phyloP scores from a whole-genome alignment of 2,113 vertebrate species.

The Chelonoidis abingdonii region DNA sequence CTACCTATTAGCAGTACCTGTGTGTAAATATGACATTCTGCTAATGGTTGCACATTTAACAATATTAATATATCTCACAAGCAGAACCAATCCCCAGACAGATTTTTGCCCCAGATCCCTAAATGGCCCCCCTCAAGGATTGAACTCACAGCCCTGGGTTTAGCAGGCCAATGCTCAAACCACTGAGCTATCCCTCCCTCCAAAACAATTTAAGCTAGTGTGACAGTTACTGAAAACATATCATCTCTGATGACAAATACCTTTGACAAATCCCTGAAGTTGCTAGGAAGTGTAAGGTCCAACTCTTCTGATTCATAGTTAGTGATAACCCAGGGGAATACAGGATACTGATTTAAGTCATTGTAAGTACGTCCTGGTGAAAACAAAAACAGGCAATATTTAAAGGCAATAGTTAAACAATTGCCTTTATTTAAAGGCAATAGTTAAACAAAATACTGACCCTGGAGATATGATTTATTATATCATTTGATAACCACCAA shows the following conservation, averaged over 20 bases:
- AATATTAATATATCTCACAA: neutral
- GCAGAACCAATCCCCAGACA: too few relatives aligned
- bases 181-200: too few relatives aligned
- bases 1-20: neutral
- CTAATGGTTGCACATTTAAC: neutral
- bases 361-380: conserved; percentile 92
- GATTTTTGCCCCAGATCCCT: too few relatives aligned
- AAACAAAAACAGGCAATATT: neutral
- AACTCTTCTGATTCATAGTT: conserved; percentile 96
- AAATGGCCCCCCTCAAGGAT: too few relatives aligned
- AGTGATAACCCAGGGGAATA: conserved; percentile 99
- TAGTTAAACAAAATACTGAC: conserved; percentile 1
- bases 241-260: conserved; percentile 72
- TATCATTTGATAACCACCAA: neutral
- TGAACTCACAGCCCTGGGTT: too few relatives aligned
- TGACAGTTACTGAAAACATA: conserved; percentile 1
- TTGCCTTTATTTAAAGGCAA: neutral
- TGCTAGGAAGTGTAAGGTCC: conserved; percentile 97
- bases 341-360: conserved; percentile 98
- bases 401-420: conserved; percentile 9
- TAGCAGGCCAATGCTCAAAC: too few relatives aligned
- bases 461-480: neutral
- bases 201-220: neutral
- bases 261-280: conserved; percentile 99
- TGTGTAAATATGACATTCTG: neutral